A percentile compares a stretch with the other conserved stretches of the same genome.
These are phyloP conservation scores for Delphinus delphis DNA, from an alignment of 2,113 vertebrate species.

Conservation along the genomic window DNA sequence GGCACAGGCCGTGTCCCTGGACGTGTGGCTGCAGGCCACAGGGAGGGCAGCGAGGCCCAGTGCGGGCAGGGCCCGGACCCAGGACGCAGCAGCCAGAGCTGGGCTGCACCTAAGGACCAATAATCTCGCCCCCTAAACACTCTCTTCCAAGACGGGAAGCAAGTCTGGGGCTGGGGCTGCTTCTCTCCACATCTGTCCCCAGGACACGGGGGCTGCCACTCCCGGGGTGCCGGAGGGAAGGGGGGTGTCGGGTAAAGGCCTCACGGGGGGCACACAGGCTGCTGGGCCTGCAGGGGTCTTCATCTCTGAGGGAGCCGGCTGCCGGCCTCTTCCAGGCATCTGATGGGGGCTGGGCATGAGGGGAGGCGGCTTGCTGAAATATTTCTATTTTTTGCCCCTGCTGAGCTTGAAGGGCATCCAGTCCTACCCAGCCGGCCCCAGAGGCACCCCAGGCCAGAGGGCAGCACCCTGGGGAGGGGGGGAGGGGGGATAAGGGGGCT, in stretches of 20 bases:
- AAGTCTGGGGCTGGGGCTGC: background rate
- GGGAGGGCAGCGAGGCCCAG: accelerated
- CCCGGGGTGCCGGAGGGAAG: accelerated
- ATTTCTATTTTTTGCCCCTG: background rate
- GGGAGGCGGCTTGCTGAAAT: background rate
- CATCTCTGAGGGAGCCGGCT: background rate
- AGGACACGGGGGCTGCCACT: background rate
- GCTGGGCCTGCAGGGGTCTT: background rate
- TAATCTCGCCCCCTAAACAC: accelerated
- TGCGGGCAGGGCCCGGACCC: background rate
- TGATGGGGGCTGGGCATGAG: accelerated
- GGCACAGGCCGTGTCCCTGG: background rate
- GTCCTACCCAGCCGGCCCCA: background rate
- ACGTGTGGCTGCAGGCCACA: background rate
- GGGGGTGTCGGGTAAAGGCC: accelerated
- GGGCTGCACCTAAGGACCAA: background rate
- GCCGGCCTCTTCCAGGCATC: background rate
- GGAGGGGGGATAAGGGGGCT: accelerated
- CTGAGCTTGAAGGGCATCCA: background rate
- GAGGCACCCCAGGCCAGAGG: background rate
- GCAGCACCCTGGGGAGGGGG: background rate
- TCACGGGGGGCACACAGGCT: background rate
- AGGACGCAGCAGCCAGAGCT: constrained; percentile 32
- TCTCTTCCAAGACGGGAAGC: accelerated
- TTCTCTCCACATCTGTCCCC: background rate